Evolutionary conservation across 2,888 invertebrate species (phyloP).

Genomic region (Tipula confusa): DNA sequence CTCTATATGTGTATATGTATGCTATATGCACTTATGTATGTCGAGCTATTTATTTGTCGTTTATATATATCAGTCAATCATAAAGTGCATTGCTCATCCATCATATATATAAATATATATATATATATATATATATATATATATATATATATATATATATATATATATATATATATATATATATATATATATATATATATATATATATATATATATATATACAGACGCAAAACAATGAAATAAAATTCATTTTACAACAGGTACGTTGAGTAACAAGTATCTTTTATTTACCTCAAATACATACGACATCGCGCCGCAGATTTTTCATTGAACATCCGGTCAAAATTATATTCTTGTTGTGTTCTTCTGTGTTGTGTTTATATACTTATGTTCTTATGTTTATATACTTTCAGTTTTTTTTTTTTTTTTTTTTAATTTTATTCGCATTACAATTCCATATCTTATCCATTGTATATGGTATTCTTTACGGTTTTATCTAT

Average conservation of each 20-base stretch:
- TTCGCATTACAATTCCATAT: slow-evolving; percentile 14
- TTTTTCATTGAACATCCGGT: background rate
- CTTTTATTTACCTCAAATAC: background rate
- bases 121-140: too few species aligned
- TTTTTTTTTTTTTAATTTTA: background rate
- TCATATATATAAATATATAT: too few species aligned
- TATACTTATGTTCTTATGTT: too few species aligned
- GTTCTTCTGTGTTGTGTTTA: background rate
- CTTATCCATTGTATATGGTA: background rate
- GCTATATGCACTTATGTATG: background rate
- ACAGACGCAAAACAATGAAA: background rate
- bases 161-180: too few species aligned
- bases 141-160: too few species aligned
- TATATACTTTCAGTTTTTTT: too few species aligned
- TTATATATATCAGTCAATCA: background rate
- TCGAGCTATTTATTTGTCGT: background rate
- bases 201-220: too few species aligned
- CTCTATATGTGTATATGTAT: background rate
- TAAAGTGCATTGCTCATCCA: slow-evolving; percentile 1
- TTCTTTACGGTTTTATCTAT: background rate
- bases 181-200: too few species aligned
- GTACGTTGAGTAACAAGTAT: slow-evolving; percentile 9
- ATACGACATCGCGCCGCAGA: background rate
- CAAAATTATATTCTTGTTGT: background rate
- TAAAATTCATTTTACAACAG: background rate